A percentile compares a stretch with the other conserved stretches of the same genome.
phyloP scores from a whole-genome alignment of 2,797 vertebrate species.

The Limnodromus scolopaceus region DNA sequence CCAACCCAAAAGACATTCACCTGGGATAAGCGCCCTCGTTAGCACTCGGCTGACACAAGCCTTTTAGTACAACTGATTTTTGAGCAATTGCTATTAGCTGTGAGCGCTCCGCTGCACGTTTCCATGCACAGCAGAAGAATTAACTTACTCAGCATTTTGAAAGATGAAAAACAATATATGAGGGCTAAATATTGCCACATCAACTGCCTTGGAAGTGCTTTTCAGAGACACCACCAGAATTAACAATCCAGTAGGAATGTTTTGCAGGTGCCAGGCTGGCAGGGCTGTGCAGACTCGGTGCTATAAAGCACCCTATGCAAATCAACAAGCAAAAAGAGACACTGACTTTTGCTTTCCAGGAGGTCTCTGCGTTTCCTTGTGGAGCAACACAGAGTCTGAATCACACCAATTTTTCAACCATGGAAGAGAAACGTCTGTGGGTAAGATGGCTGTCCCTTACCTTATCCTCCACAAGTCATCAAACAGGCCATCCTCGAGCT shows the following conservation, averaged over 20 bases:
- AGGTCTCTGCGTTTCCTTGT: neutral
- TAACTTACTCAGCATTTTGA: neutral
- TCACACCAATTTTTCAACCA: neutral
- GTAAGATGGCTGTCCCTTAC: conserved; percentile 62
- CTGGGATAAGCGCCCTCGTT: neutral
- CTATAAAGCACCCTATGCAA: neutral
- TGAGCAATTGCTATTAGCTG: neutral
- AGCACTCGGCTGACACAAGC: neutral
- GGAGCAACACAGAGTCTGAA: neutral
- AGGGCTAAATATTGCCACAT: neutral
- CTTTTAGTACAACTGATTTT: neutral
- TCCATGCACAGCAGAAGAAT: neutral
- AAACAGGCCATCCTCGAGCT: conserved; percentile 96
- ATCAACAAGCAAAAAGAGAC: neutral
- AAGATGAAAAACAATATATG: neutral
- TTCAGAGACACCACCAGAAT: neutral
- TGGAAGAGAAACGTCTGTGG: neutral
- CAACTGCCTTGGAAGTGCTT: neutral
- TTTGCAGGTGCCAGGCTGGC: neutral
- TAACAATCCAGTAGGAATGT: neutral
- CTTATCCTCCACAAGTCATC: conserved; percentile 98
- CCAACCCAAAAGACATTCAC: neutral
- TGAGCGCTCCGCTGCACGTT: neutral
- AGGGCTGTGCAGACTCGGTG: neutral
- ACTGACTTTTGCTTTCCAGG: neutral